phyloP scores from a whole-genome alignment of 2,888 invertebrate species.

The Brachypterus glaber region DNA sequence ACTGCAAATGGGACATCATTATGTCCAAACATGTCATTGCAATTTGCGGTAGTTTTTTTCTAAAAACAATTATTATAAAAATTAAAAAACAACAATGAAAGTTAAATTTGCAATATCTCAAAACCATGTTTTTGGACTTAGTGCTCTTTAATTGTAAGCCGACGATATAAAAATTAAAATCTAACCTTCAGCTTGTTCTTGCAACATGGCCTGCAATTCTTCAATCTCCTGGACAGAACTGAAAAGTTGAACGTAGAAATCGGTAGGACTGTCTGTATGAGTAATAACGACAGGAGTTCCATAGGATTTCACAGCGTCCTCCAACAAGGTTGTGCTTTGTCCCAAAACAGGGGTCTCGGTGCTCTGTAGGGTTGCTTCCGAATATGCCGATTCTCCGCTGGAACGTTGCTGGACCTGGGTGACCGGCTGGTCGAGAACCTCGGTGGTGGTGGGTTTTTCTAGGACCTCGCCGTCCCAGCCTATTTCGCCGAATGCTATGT shows the following conservation, averaged over 20 bases:
- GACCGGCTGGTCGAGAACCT: too few species aligned
- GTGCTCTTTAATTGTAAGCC: too few species aligned
- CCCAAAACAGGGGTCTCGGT: background rate
- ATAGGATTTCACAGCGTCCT: background rate
- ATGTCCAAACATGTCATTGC: too few species aligned
- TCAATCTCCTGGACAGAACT: conserved; percentile 49
- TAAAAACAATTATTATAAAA: too few species aligned
- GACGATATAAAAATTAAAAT: too few species aligned
- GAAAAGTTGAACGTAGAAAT: conserved; percentile 63
- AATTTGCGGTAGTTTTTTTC: too few species aligned
- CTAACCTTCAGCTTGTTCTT: conserved; percentile 45
- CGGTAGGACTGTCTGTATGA: conserved; percentile 65
- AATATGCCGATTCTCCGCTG: background rate
- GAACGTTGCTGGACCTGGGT: background rate
- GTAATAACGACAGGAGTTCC: conserved; percentile 47
- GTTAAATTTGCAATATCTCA: too few species aligned
- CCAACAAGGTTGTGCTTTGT: background rate
- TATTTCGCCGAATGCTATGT: conserved; percentile 44
- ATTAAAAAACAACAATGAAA: too few species aligned
- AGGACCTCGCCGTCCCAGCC: conserved; percentile 42
- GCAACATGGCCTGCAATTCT: conserved; percentile 55
- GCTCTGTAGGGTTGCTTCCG: background rate
- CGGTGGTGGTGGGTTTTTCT: conserved; percentile 2
- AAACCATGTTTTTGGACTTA: too few species aligned
- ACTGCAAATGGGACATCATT: too few species aligned